Base-by-base conservation (phyloP, 2,797 vertebrate genomes). In the Cynopterus sphinx region DNA sequence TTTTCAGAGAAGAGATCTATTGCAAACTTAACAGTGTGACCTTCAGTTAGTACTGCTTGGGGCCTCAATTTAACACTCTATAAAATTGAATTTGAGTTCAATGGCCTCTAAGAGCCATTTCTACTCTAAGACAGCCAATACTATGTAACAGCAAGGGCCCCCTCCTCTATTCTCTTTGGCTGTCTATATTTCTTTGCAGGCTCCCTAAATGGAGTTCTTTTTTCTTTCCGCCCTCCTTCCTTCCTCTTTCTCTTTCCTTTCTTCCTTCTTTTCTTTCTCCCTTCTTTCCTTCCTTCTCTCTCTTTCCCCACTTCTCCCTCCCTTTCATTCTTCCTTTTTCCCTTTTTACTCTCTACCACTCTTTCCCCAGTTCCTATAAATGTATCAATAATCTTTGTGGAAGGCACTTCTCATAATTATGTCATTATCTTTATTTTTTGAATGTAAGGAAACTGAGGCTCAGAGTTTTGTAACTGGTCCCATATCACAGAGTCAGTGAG, bases 1-100 rank as follows among this genome's bases (percentile, higher is more conserved):
- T 17, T 1, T 1, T 15, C 22, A 57, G 68, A 78, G 49, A 81
- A 63, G 59, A 74, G 16, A 59, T 67, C n/a, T 91, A 24, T 61
- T 92, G 73, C 43, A 68, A 90, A 68, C 21, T 81, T 68, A 46
- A 41, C 31, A 67, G 43, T 75, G 43, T 67, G 43, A 77, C 4
- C 49, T 85, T 65, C n/a, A 49, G 10, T 61, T 70, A 36, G 22
- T 59, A 59, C 15, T 39, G 57, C 28, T 71, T 73, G 21, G 57
- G 43, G 39, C 19, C 6, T 82, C 31, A 75, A 26, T 85, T 90
- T 71, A 75, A 31, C 39, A 61, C 17, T 55, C 46, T 92, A 1
- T 74, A 77, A 61, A 75, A 55, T 10, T 82, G 39, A 26, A 78
- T 24, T 43, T 65, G 57, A 91, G 77, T 83, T 83, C 15, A 73